Evolutionary conservation across 1,140 invertebrate species (phyloP).

Genomic region (Propsilocerus akamusi): DNA sequence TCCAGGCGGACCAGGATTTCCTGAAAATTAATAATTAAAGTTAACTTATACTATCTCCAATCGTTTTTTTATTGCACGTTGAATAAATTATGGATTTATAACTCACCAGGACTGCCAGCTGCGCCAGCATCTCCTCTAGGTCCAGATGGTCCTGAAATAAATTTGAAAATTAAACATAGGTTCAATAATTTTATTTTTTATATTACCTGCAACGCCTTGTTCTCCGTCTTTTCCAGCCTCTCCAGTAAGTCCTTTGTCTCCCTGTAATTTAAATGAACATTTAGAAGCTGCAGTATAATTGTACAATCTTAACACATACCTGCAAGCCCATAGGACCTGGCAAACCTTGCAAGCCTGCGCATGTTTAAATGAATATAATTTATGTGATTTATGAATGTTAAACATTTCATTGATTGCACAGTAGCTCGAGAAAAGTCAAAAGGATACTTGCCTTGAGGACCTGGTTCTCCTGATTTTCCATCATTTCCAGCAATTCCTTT

Average conservation of each 20-base stretch:
- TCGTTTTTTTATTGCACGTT: not conserved
- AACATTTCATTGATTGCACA: too few species aligned
- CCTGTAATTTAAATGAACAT: constrained; percentile 29
- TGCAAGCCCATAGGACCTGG: constrained; percentile 45
- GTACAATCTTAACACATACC: not conserved
- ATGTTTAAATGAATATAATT: not conserved
- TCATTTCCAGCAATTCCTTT: constrained; percentile 50
- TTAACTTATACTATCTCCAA: too few species aligned
- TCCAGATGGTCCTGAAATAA: constrained; percentile 33
- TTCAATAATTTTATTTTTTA: not conserved
- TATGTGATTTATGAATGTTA: not conserved
- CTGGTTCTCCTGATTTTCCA: constrained; percentile 56
- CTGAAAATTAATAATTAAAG: not conserved
- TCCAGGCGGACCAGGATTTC: constrained; percentile 43
- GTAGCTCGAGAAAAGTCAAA: too few species aligned
- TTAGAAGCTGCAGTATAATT: not conserved
- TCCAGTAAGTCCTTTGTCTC: constrained; percentile 58
- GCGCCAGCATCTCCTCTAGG: constrained; percentile 60
- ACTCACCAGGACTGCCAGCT: constrained; percentile 45
- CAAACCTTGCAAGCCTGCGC: constrained; percentile 41
- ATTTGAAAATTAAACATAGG: not conserved
- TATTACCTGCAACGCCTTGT: constrained; percentile 28
- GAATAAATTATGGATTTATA: too few species aligned
- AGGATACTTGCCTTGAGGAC: constrained; percentile 34
- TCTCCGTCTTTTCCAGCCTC: constrained; percentile 67